Percentiles rank a stretch among this genome's conserved stretches.
Conservation (phyloP, 2,888 invertebrate species). For the Ptychoptera contaminata region DNA sequence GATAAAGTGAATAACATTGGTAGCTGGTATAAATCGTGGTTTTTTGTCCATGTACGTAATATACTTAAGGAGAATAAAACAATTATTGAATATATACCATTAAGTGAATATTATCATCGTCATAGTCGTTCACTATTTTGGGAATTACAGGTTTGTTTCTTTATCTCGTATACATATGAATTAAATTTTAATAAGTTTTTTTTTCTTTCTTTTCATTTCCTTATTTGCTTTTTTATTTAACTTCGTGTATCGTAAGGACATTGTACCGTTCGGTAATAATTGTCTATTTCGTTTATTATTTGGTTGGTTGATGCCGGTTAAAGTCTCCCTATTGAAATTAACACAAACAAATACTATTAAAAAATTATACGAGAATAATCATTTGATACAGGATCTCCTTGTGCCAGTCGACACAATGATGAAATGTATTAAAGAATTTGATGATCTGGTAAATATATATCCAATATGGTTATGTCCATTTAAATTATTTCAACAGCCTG, state of each 20-base stretch:
- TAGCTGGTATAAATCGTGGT: slow-evolving; percentile 69
- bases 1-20: slow-evolving; percentile 47
- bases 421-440: slow-evolving; percentile 44
- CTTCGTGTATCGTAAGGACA: slow-evolving; percentile 54
- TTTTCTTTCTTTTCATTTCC: neutral
- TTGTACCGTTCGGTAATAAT: slow-evolving; percentile 70
- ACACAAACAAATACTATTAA: slow-evolving; percentile 55
- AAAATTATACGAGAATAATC: slow-evolving; percentile 56
- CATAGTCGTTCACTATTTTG: slow-evolving; percentile 70
- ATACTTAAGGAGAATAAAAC: slow-evolving; percentile 29
- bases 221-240: neutral
- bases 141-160: slow-evolving; percentile 50
- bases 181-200: neutral
- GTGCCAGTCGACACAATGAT: slow-evolving; percentile 48
- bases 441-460: slow-evolving; percentile 53
- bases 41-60: slow-evolving; percentile 57
- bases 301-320: slow-evolving; percentile 74
- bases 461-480: slow-evolving; percentile 77
- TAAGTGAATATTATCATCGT: slow-evolving; percentile 68
- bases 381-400: slow-evolving; percentile 70
- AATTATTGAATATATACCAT: slow-evolving; percentile 53
- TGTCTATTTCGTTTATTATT: slow-evolving; percentile 51
- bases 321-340: slow-evolving; percentile 62
- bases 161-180: neutral
- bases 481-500: slow-evolving; percentile 48